Conservation (phyloP, 2,888 invertebrate genomes). For the Aromia moschata region DNA sequence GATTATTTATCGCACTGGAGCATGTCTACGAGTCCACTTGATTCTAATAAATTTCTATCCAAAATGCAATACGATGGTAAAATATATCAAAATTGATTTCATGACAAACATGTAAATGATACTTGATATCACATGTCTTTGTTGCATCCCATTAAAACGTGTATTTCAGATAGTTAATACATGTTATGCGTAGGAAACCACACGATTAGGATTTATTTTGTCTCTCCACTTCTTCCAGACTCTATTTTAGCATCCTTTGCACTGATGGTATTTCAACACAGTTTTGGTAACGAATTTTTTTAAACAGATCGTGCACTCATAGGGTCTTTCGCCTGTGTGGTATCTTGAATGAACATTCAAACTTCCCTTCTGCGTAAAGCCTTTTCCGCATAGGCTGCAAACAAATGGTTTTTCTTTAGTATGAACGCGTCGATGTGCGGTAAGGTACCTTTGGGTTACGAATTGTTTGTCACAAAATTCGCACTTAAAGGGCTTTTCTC, state of each 20-base stretch:
- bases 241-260: not conserved
- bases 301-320: constrained; percentile 54
- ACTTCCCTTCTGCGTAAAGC: constrained; percentile 66
- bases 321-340: constrained; percentile 56
- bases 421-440: constrained; percentile 52
- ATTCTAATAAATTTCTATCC: no score
- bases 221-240: no score
- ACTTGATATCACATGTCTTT: no score
- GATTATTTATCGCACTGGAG: no score
- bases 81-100: no score
- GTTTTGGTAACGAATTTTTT: constrained; percentile 39
- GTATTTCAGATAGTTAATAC: no score
- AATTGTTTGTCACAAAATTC: constrained; percentile 57
- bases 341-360: constrained; percentile 63
- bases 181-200: no score
- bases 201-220: no score
- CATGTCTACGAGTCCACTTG: no score
- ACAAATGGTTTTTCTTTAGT: constrained; percentile 63
- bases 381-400: constrained; percentile 66
- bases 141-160: no score
- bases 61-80: no score
- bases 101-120: no score
- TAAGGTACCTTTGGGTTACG: constrained; percentile 59
- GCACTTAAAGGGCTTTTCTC: constrained; percentile 43
- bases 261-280: constrained; percentile 50